These are phyloP conservation scores for Aphaenogaster floridana DNA, from an alignment of 1,140 invertebrate species.

Conservation along the genomic window DNA sequence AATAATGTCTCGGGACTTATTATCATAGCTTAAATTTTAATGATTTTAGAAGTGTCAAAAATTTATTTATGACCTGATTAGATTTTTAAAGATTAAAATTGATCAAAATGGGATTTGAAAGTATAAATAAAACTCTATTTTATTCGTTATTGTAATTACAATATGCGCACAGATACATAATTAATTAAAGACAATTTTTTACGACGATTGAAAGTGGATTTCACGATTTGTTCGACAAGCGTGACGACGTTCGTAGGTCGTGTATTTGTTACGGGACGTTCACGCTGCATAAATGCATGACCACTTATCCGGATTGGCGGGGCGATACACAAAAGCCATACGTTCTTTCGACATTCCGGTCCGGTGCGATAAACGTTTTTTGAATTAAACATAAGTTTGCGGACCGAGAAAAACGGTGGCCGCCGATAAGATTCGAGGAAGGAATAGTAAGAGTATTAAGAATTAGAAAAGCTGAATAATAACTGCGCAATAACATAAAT, in stretches of 20 bases:
- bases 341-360: constrained; percentile 74
- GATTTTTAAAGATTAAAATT: background rate
- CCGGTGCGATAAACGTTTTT: constrained; percentile 72
- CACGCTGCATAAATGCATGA: constrained; percentile 86
- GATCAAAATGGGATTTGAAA: background rate
- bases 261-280: constrained; percentile 58
- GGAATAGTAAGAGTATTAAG: background rate
- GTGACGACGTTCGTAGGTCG: constrained; percentile 27
- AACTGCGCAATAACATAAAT: background rate
- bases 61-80: background rate
- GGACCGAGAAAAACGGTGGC: constrained; percentile 23
- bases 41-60: background rate
- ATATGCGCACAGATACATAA: background rate
- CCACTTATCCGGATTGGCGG: constrained; percentile 86
- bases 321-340: constrained; percentile 81
- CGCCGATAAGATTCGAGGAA: constrained; percentile 4
- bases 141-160: background rate
- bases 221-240: constrained; percentile 66
- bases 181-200: background rate
- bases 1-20: background rate
- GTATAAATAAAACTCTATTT: background rate
- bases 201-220: constrained; percentile 47
- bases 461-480: background rate
- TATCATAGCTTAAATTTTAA: background rate
- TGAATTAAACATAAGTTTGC: constrained; percentile 85